Percentiles rank a stretch among this genome's conserved stretches.
Conservation (phyloP, 1,140 invertebrate genomes). For the Conus ventricosus region DNA sequence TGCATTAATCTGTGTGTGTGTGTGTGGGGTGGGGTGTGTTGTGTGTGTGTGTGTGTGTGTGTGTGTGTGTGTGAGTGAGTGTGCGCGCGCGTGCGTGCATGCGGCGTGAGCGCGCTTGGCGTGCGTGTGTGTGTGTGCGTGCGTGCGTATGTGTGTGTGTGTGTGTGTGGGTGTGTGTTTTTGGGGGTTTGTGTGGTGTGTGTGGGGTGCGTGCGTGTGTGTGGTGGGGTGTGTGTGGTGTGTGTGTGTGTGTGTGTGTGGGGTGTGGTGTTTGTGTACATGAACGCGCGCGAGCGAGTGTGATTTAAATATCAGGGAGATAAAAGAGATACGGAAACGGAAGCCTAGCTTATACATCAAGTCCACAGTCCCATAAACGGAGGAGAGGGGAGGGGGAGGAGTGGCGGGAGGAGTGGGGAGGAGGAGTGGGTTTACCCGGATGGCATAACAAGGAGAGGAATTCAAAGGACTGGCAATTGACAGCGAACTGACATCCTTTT, state of each 20-base stretch:
- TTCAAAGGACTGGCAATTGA: too few relatives aligned
- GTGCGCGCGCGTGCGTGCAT: neutral
- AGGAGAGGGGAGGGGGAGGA: too few relatives aligned
- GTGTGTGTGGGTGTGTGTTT: neutral
- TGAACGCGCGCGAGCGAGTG: neutral
- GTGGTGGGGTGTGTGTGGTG: neutral
- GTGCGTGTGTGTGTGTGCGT: too few relatives aligned
- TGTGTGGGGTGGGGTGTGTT: constrained; percentile 24
- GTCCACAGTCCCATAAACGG: too few relatives aligned
- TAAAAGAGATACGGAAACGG: neutral
- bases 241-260: neutral
- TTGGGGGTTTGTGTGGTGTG: neutral
- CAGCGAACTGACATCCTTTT: too few relatives aligned
- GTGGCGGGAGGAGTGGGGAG: too few relatives aligned
- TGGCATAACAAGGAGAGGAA: too few relatives aligned
- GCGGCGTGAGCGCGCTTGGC: too few relatives aligned
- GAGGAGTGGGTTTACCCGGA: too few relatives aligned
- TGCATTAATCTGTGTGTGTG: constrained; percentile 21
- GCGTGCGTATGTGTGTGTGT: neutral
- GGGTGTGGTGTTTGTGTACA: too few relatives aligned
- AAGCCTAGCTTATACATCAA: too few relatives aligned
- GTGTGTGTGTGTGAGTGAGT: constrained; percentile 2
- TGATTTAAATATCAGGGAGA: neutral
- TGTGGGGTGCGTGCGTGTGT: neutral
- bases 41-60: constrained; percentile 22